phyloP scores from a whole-genome alignment of 2,113 vertebrate species.

The Urocitellus parryii region DNA sequence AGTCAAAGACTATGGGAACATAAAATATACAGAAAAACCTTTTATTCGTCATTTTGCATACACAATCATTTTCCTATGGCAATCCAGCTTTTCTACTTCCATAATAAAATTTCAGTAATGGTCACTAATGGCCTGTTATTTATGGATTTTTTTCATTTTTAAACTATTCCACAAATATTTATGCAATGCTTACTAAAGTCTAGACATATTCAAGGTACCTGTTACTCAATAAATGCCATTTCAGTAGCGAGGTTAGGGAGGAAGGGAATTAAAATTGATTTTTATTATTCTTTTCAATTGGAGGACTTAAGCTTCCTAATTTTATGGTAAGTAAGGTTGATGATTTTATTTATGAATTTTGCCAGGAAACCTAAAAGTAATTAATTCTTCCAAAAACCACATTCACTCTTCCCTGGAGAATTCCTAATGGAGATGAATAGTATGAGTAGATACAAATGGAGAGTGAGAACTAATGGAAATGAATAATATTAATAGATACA shows the following conservation, averaged over 20 bases:
- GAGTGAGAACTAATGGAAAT: neutral
- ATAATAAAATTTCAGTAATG: neutral
- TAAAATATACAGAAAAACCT: neutral
- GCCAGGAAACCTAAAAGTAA: neutral
- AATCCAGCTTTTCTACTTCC: neutral
- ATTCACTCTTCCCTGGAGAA: neutral
- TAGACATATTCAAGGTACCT: neutral
- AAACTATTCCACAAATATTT: conserved; percentile 41
- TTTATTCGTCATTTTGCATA: neutral
- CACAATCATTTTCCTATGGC: neutral
- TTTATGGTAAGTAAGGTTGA: neutral
- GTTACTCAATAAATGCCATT: neutral
- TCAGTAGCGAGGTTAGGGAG: neutral
- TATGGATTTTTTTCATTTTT: conserved; percentile 42
- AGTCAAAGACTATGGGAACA: neutral
- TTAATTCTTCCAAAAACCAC: neutral
- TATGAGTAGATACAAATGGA: neutral
- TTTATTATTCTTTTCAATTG: neutral
- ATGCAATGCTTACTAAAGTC: neutral
- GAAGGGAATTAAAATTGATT: neutral
- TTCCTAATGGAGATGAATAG: neutral
- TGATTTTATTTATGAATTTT: conserved; percentile 33
- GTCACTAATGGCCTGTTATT: neutral
- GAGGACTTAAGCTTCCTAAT: neutral
- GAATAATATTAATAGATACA: neutral